Conservation (phyloP, 2,888 invertebrate genomes). For the Argynnis bischoffii region DNA sequence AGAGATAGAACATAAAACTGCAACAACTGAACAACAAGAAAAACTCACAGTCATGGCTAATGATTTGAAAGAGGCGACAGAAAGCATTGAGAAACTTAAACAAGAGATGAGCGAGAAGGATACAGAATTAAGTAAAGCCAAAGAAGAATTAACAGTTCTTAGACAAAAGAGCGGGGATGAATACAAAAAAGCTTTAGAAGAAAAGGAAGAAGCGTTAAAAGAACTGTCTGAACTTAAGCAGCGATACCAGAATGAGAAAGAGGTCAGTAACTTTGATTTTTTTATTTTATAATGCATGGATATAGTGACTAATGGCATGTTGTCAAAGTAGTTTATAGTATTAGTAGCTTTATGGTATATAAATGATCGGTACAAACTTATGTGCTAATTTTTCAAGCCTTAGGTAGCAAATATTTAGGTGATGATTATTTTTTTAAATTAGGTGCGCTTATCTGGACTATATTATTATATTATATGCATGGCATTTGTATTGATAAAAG, state of each 20-base stretch:
- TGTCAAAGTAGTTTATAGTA: neutral
- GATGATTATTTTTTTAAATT: neutral
- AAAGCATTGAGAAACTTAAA: slow-evolving; percentile 59
- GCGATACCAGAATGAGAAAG: slow-evolving; percentile 66
- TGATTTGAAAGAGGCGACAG: slow-evolving; percentile 68
- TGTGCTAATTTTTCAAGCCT: neutral
- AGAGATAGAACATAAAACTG: slow-evolving; percentile 73
- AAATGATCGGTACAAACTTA: neutral
- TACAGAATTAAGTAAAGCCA: slow-evolving; percentile 61
- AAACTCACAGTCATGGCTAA: slow-evolving; percentile 59
- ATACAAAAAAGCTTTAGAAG: slow-evolving; percentile 64
- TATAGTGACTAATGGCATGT: slow-evolving; percentile 24
- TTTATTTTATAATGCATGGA: neutral
- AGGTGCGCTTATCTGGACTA: neutral
- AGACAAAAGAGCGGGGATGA: slow-evolving; percentile 69
- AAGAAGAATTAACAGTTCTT: slow-evolving; percentile 62
- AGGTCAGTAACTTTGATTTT: slow-evolving; percentile 60
- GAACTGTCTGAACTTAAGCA: slow-evolving; percentile 61
- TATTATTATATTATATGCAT: neutral
- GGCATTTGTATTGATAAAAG: slow-evolving; percentile 16
- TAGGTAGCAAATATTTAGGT: neutral
- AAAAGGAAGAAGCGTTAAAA: slow-evolving; percentile 65
- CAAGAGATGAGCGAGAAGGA: slow-evolving; percentile 65
- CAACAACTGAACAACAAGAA: slow-evolving; percentile 67
- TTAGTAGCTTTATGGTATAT: neutral